Evolutionary conservation across 2,888 invertebrate species (phyloP).

Genomic region (Entomobrya proxima): DNA sequence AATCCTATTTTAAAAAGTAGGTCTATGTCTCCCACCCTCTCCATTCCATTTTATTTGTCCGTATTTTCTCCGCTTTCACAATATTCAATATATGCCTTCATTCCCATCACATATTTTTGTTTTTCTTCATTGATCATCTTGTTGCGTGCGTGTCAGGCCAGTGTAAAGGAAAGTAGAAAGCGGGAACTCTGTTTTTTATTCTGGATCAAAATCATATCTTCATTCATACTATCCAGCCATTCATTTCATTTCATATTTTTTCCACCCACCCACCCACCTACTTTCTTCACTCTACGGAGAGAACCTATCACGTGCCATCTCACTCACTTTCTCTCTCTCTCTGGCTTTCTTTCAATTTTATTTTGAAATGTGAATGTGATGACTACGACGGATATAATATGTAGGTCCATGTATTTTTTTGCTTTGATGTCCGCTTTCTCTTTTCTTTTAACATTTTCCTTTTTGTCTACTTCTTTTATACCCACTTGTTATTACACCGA

Average conservation of each 20-base stretch:
- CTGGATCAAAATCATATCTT: constrained; percentile 32
- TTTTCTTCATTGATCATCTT: constrained; percentile 50
- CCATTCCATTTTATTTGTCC: neutral
- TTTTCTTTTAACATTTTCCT: constrained; percentile 31
- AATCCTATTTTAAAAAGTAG: neutral
- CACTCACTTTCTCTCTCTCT: neutral
- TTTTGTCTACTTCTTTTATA: constrained; percentile 19
- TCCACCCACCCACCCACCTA: constrained; percentile 18
- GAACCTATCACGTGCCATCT: neutral
- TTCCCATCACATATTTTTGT: neutral
- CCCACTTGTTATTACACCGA: neutral
- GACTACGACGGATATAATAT: neutral
- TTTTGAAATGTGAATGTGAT: neutral
- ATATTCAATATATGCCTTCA: neutral
- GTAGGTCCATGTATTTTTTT: neutral
- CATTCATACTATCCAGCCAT: neutral
- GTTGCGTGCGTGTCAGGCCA: constrained; percentile 39
- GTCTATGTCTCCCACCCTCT: neutral
- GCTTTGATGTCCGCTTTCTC: constrained; percentile 11
- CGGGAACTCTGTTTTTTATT: no score
- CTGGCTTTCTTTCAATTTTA: constrained; percentile 2
- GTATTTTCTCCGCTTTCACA: neutral
- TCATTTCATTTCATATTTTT: neutral
- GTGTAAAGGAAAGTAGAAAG: neutral
- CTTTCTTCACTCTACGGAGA: neutral